Conservation (phyloP, 1,140 invertebrate genomes). For the Sitobion miscanthi region DNA sequence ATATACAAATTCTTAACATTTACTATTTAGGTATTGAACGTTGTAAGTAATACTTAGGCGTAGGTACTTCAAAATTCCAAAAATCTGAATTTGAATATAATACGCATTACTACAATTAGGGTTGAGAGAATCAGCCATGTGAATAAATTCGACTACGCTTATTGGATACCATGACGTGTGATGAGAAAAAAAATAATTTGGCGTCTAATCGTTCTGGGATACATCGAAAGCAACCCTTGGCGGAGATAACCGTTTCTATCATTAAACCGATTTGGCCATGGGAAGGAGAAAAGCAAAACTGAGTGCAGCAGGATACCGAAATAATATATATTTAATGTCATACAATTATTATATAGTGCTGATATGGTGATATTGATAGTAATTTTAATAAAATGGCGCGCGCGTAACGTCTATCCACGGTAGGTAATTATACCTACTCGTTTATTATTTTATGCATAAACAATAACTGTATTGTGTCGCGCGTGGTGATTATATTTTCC, state of each 20-base stretch:
- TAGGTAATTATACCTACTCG: neutral
- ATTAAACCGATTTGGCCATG: neutral
- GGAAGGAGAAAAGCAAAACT: neutral
- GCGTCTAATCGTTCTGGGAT: neutral
- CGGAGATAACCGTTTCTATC: neutral
- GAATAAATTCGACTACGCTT: neutral
- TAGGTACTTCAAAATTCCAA: no score
- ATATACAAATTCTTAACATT: no score
- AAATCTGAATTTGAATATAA: neutral
- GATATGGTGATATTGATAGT: neutral
- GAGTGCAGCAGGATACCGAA: neutral
- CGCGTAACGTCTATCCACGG: neutral
- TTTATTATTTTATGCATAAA: neutral
- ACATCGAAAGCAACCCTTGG: neutral
- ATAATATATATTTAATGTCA: neutral
- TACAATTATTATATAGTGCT: neutral
- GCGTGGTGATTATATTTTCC: neutral
- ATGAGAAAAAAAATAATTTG: neutral
- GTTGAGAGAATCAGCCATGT: neutral
- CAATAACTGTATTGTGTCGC: neutral
- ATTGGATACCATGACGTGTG: neutral
- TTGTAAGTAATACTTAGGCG: no score
- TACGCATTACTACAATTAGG: neutral
- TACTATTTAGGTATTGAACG: no score
- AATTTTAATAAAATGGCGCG: neutral